Evolutionary conservation across 2,113 vertebrate genomes (phyloP).

Genomic region (Ptychochromis oligacanthus): DNA sequence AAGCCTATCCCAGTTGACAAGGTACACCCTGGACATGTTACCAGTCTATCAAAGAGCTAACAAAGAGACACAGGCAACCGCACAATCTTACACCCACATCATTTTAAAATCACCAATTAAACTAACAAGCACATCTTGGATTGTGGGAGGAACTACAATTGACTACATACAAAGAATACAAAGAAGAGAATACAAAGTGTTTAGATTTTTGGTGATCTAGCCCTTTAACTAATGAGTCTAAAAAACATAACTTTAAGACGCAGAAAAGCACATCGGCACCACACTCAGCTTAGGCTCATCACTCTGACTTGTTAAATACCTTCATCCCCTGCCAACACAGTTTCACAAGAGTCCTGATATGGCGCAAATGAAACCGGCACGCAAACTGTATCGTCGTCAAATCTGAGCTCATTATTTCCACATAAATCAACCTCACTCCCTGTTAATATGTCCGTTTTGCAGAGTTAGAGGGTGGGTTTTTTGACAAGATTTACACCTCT

Average conservation of each 20-base stretch:
- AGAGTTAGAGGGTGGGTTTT: slow-evolving; percentile 12
- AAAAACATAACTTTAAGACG: background rate
- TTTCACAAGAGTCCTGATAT: slow-evolving; percentile 37
- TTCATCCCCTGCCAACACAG: background rate
- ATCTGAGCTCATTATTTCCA: slow-evolving; percentile 14
- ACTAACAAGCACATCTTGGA: background rate
- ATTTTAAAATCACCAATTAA: background rate
- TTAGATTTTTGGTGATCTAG: background rate
- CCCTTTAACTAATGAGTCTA: background rate
- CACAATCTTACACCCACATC: background rate
- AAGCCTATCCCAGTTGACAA: no score
- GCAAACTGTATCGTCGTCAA: background rate
- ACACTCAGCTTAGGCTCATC: background rate
- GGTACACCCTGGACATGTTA: no score
- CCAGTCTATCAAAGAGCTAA: no score
- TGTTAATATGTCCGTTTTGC: background rate
- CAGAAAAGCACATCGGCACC: background rate
- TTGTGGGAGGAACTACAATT: background rate
- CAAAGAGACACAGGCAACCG: no score
- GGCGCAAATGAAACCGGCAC: slow-evolving; percentile 16
- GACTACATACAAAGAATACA: background rate
- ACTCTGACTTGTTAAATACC: background rate
- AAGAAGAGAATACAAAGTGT: no score
- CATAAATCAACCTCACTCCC: slow-evolving; percentile 36
- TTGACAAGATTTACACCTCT: slow-evolving; percentile 25